These are phyloP conservation scores for Athene cunicularia DNA, from an alignment of 2,113 vertebrate species.

Conservation along the genomic window DNA sequence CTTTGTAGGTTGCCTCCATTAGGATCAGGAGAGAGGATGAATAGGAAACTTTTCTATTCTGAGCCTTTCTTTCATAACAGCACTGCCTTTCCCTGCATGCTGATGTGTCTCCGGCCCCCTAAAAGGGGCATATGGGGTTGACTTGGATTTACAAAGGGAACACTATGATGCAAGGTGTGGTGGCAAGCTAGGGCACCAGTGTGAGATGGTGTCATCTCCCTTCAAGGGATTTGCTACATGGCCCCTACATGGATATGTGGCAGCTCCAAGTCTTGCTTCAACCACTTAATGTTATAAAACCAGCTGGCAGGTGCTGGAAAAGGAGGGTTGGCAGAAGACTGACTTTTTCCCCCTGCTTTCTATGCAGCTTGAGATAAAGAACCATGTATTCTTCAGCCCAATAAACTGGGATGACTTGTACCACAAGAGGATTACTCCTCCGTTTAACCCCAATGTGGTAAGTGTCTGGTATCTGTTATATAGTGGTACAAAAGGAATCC, in stretches of 20 bases:
- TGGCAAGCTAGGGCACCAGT: background rate
- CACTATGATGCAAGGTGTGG: background rate
- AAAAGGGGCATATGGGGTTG: background rate
- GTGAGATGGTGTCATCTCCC: background rate
- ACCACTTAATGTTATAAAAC: background rate
- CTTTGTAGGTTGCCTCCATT: constrained; percentile 83
- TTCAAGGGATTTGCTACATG: background rate
- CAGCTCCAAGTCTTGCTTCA: background rate
- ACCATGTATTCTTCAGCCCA: constrained; percentile 89
- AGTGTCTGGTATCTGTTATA: constrained; percentile 36
- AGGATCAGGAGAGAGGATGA: background rate
- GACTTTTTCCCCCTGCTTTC: background rate
- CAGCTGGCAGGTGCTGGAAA: background rate
- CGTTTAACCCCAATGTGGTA: constrained; percentile 97
- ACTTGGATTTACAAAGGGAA: background rate
- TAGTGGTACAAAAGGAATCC: background rate
- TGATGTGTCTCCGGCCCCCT: background rate
- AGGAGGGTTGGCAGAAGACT: background rate
- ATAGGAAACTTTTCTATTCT: background rate
- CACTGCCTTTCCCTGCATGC: background rate
- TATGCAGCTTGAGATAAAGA: constrained; percentile 93
- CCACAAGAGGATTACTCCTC: constrained; percentile 93
- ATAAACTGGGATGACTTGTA: constrained; percentile 98
- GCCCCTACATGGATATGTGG: background rate
- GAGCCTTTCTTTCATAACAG: background rate